Evolutionary conservation across 2,888 invertebrate species (phyloP).

Genomic region (Diabrotica balteata): DNA sequence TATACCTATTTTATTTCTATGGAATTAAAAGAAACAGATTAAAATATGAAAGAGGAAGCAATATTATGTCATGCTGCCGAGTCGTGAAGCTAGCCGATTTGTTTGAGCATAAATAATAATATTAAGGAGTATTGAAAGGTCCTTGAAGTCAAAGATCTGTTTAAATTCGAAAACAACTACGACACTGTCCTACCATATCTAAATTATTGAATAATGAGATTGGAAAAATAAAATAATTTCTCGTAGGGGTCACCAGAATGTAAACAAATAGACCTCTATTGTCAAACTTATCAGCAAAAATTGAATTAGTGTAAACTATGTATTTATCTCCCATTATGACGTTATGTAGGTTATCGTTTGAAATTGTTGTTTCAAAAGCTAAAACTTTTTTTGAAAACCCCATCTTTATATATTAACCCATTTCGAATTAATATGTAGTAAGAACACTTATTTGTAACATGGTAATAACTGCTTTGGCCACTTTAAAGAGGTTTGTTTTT

Average conservation of each 20-base stretch:
- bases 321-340: neutral
- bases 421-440: neutral
- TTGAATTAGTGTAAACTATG: too few relatives aligned
- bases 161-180: neutral
- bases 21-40: too few relatives aligned
- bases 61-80: too few relatives aligned
- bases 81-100: too few relatives aligned
- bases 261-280: constrained; percentile 15
- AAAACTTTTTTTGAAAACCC: constrained; percentile 2
- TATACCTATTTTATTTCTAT: too few relatives aligned
- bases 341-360: constrained; percentile 17
- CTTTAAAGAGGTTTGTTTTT: too few relatives aligned
- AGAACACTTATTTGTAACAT: too few relatives aligned
- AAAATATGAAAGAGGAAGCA: too few relatives aligned
- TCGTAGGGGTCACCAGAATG: constrained; percentile 16
- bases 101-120: too few relatives aligned
- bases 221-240: constrained; percentile 11
- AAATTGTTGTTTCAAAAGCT: neutral
- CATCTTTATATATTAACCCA: neutral
- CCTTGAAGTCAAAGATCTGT: too few relatives aligned
- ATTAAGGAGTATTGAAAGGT: too few relatives aligned
- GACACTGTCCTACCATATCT: constrained; percentile 1
- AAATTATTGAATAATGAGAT: constrained; percentile 1
- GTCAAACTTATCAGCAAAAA: constrained; percentile 12
- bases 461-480: too few relatives aligned